Base-by-base conservation (phyloP, 2,113 vertebrate genomes). In the Tachuris rubrigastra region DNA sequence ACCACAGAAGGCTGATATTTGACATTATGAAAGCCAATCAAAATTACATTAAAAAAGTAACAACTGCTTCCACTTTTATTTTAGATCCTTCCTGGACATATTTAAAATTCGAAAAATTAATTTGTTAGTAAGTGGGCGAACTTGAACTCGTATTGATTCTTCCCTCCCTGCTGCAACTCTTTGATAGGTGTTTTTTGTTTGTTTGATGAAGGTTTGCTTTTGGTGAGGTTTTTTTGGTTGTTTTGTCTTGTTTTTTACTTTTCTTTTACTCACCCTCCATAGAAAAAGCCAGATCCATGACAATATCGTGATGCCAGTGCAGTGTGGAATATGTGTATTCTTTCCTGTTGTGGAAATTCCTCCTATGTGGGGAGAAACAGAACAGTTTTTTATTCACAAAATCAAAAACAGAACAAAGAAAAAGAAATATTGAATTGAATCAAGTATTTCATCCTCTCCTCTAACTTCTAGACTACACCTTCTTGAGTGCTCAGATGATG, bases 291-390 rank as follows among this genome's bases (percentile, higher is more conserved):
- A 99, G 93, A 46, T 99, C 97, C 98, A 97, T 98, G 55, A 99
- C 99, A 11, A 95, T 63, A 58, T 97, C 98, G 59, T 99, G 98
- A 92, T 99, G 99, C 99, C 99, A 99, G 93, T 99, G 99, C 47
- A 98, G 87, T 3, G 98, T 98, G 10, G 98, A 98, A n/a, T 98
- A 99, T 0, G 98, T 99, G 92, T 99, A 99, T 37, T 99, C 98
- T 89, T 98, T 99, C 56, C 95, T 98, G 46, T 98, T 98, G 90
- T 96, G 91, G 89, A 99, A 99, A 97, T 99, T 99, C 95, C 99
- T 99, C 99, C 99, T 99, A 23, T 20, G 24, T 50, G 46, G 68
- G 81, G 63, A 86, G 7, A 30, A 80, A 60, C 1, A 56, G 37
- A 87, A 30, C 19, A 67, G 20, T 35, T 85, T 22, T 87, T 83